Evolutionary conservation across 2,888 invertebrate genomes (phyloP).

Genomic region (Steinernema hermaphroditum): DNA sequence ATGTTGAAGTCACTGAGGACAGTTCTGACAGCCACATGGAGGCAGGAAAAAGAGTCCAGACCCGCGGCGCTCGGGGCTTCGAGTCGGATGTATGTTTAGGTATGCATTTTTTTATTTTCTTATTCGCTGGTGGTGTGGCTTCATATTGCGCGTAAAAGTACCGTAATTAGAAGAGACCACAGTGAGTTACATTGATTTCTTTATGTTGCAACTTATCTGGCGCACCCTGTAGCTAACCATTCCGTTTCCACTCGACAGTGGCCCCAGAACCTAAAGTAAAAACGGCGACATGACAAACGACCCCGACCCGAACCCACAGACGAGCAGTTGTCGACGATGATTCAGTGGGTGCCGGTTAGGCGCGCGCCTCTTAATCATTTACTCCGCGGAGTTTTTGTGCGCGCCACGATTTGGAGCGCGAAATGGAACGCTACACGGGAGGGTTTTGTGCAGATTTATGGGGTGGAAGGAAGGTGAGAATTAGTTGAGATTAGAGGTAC

Average conservation of each 20-base stretch:
- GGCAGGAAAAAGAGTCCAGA: too few relatives aligned
- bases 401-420: slow-evolving; percentile 2
- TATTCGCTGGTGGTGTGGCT: background rate
- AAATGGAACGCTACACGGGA: background rate
- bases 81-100: too few relatives aligned
- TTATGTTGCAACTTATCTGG: background rate
- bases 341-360: background rate
- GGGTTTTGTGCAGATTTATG: too few relatives aligned
- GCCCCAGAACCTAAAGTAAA: too few relatives aligned
- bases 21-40: background rate
- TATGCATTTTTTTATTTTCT: too few relatives aligned
- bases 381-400: background rate
- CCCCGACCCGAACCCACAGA: background rate
- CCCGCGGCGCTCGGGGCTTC: background rate
- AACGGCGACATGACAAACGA: background rate
- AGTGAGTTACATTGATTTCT: too few relatives aligned
- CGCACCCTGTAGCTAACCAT: too few relatives aligned
- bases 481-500: background rate
- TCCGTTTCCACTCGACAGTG: too few relatives aligned
- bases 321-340: slow-evolving; percentile 1
- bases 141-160: background rate
- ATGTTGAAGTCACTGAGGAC: too few relatives aligned
- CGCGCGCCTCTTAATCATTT: background rate
- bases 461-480: too few relatives aligned
- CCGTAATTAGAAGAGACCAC: background rate